These are phyloP conservation scores for Periparus ater DNA, from an alignment of 2,797 vertebrate species.

Conservation along the genomic window DNA sequence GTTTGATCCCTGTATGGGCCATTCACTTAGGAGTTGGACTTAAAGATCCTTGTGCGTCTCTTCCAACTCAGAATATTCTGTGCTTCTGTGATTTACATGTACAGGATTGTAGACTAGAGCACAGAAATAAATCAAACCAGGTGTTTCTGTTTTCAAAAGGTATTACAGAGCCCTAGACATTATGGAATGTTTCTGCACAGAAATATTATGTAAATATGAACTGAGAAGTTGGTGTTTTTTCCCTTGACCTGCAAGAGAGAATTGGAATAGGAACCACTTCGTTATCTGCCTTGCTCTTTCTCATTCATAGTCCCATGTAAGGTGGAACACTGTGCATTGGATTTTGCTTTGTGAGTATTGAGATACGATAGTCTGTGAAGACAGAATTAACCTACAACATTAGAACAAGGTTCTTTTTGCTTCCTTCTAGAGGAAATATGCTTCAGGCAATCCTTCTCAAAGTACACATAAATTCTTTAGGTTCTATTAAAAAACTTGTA, in stretches of 20 bases:
- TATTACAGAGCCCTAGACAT: neutral
- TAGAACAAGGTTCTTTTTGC: neutral
- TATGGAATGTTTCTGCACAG: neutral
- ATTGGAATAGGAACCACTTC: neutral
- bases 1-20: neutral
- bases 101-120: neutral
- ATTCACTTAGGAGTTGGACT: neutral
- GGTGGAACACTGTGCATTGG: neutral
- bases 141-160: neutral
- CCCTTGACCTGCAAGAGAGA: neutral
- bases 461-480: neutral
- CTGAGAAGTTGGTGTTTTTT: neutral
- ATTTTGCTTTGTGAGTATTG: neutral
- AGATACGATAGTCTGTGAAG: neutral
- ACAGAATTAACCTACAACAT: neutral
- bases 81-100: neutral
- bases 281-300: neutral
- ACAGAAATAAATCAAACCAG: neutral
- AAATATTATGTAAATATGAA: neutral
- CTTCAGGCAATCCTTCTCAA: neutral
- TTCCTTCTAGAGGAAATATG: neutral
- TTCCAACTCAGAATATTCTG: neutral
- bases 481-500: neutral
- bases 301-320: neutral
- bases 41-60: rapidly evolving